A percentile compares a stretch with the other conserved stretches of the same genome.
Conservation (phyloP, 2,113 vertebrate genomes). For the Oxyura jamaicensis region DNA sequence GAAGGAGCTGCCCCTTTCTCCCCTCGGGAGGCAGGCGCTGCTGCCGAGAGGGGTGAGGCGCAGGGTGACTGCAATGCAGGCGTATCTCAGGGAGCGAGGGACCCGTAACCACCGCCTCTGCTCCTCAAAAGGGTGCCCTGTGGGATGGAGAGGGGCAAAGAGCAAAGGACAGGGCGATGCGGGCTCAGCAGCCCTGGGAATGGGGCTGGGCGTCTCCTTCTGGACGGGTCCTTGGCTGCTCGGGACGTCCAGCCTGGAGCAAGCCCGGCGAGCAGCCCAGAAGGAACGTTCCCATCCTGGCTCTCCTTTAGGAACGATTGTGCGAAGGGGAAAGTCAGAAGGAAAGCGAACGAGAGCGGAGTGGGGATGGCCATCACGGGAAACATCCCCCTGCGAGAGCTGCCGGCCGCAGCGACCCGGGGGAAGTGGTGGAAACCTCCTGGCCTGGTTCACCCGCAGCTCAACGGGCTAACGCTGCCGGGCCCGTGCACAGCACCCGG, state of each 20-base stretch:
- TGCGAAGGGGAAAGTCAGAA: conserved; percentile 9
- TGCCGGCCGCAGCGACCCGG: background rate
- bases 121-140: background rate
- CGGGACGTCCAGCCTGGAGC: conserved; percentile 1
- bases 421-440: conserved; percentile 51
- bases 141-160: background rate
- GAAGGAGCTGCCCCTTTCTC: background rate
- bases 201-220: background rate
- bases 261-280: background rate
- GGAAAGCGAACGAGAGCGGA: conserved; percentile 14
- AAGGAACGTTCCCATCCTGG: conserved; percentile 44
- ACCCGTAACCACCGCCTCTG: background rate
- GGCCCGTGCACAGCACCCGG: background rate
- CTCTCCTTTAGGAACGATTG: conserved; percentile 24
- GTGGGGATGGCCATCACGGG: conserved; percentile 14
- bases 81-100: background rate
- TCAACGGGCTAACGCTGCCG: accelerated
- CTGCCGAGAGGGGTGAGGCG: background rate
- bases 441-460: background rate
- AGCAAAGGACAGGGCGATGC: background rate
- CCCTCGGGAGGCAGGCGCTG: accelerated
- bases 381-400: conserved; percentile 3
- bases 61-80: background rate
- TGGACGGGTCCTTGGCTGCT: background rate
- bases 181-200: background rate